Evolutionary conservation across 2,797 vertebrate genomes (phyloP).

Genomic region (Phoebastria nigripes): DNA sequence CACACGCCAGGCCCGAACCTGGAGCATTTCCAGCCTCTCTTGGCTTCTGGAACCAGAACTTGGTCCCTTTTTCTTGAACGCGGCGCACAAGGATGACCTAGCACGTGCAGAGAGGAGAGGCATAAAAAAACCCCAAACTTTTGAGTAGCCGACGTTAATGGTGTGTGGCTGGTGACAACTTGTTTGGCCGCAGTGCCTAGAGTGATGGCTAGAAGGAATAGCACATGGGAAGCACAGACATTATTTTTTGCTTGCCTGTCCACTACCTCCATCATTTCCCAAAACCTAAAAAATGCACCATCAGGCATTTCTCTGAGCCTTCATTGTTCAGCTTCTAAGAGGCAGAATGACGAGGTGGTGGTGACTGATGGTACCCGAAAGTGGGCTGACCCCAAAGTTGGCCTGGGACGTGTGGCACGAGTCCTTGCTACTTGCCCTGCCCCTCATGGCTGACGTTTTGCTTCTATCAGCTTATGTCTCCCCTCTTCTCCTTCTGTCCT

Average conservation of each 20-base stretch:
- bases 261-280: not conserved
- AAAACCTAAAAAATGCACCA: not conserved
- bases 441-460: not conserved
- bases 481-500: not conserved
- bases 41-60: not conserved
- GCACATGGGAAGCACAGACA: fast-evolving
- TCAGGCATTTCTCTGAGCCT: not conserved
- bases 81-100: not conserved
- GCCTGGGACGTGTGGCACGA: fast-evolving
- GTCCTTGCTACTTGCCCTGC: not conserved
- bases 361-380: not conserved
- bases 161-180: not conserved
- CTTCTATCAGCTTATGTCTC: not conserved
- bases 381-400: not conserved
- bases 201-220: not conserved
- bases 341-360: not conserved
- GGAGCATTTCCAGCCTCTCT: not conserved
- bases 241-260: not conserved
- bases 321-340: not conserved
- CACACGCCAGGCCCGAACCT: fast-evolving
- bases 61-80: not conserved
- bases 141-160: not conserved
- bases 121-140: not conserved
- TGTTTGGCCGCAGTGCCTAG: not conserved
- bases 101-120: fast-evolving